Evolutionary conservation across 1,140 invertebrate species (phyloP), one percentile per base, ranked within the genome.

Genomic region (Apis laboriosa): DNA sequence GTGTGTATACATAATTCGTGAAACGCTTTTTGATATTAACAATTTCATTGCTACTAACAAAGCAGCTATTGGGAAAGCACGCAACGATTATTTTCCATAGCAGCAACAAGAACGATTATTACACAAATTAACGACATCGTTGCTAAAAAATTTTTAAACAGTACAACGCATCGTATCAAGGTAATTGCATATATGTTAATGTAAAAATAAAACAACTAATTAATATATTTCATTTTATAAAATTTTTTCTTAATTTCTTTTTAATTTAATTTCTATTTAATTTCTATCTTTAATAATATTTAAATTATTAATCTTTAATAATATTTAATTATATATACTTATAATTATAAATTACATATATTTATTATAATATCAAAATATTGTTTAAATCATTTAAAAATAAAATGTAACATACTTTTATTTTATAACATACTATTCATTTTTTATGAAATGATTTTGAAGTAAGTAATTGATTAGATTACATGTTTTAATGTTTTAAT

Each of bases 111-210:
- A 13, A 70, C 63, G n/a, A 71, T 71, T 80, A 74, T 66, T 68
- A 76, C 55, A 58, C 49, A 49, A 71, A 77, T 71, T 24, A 77
- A 77, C 80, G 55, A 28, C 75, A 55, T 53, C 76, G 81, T 19
- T 56, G 11, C 58, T 28, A 34, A 53, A 28, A 49, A 56, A 49
- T 56, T 72, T 83, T 64, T 60, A n/a, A 60, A 83, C 67, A 71
- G 56, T 71, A 58, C 75, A 72, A 55, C 66, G 49, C 60, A 43
- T 83, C 51, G 66, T 28, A 51, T 78, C 58, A 63, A 78, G 80
- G 80, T 83, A 49, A 71, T 19, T 24, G 12, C 49, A 24, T 28
- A 34, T 53, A 43, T 34, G 53, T 21, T 5, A 19, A 17, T 19
- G 9, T 55, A 11, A 55, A 28, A 72, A 55, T 72, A 55, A 72